phyloP scores from a whole-genome alignment of 2,888 invertebrate species.

The Chironomus tentans region DNA sequence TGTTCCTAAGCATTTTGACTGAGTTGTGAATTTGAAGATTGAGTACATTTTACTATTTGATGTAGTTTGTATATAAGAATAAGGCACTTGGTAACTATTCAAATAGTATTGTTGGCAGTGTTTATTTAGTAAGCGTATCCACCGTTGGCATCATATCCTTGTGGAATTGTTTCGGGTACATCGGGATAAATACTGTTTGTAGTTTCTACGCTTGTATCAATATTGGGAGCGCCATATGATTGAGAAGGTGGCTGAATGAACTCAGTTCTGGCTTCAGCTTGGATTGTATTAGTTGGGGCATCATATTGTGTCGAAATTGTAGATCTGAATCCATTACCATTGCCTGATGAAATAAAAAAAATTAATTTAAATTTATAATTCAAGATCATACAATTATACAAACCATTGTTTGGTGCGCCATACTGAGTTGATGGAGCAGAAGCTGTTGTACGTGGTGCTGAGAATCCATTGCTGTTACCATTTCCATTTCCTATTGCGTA shows the following conservation, averaged over 20 bases:
- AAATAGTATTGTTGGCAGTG: neutral
- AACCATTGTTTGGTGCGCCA: neutral
- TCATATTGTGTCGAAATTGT: neutral
- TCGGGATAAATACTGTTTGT: constrained; percentile 17
- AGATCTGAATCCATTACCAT: neutral
- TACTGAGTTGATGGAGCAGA: constrained; percentile 5
- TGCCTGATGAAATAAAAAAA: neutral
- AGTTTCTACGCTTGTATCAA: neutral
- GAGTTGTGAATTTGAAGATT: neutral
- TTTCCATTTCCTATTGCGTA: neutral
- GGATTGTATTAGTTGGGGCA: neutral
- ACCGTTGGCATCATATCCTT: constrained; percentile 9
- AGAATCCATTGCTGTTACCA: neutral
- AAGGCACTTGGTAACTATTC: constrained; percentile 9
- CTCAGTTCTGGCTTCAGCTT: neutral
- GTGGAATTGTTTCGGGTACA: constrained; percentile 22
- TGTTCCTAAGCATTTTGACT: neutral
- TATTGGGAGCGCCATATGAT: constrained; percentile 8
- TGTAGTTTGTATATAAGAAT: neutral
- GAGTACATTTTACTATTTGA: neutral
- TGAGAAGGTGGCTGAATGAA: neutral
- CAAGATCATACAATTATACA: too few species aligned
- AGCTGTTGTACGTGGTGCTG: neutral
- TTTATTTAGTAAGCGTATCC: constrained; percentile 12
- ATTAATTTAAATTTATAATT: too few species aligned